Base-by-base conservation (phyloP, 2,113 vertebrate genomes). In the Notothenia rossii region DNA sequence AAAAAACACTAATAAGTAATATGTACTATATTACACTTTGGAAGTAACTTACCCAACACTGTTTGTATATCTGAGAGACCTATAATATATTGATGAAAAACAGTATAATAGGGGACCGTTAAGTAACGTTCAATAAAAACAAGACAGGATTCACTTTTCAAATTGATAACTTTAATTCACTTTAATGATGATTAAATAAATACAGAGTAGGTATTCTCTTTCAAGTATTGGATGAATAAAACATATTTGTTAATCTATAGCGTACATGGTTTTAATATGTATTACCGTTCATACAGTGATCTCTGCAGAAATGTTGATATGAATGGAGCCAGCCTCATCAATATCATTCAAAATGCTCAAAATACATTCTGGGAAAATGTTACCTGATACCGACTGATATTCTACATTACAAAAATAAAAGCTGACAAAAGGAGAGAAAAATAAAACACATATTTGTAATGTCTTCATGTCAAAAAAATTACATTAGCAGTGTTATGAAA, bases 181-280 rank as follows among this genome's bases (percentile, higher is more conserved):
- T 83, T 90, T 72, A 83, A 75, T 82, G 61, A 72, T 70, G 14
- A 74, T 75, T 5, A 82, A 81, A 83, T 83, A 73, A 78, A 82
- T 87, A 82, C 77, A 83, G 75, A 71, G 58, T 63, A 86, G 17
- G 88, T 81, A 81, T 70, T 69, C 72, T 33, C 33, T 74, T 87
- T 92, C 79, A 89, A 86, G 80, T 88, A 85, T 69, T 59, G 7
- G 49, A 86, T 87, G 49, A 72, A 59, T 74, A 70, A 88, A 81
- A 86, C n/a, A 69, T 65, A 53, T 77, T 33, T 62, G 60, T 83
- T 69, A 25, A 56, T 81, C 71, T 83, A 84, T 56, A 88, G 60
- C 33, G 45, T 79, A 67, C 81, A 59, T 74, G 49, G 17, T 68
- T 66, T 67, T 55, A 77, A 29, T 72, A 36, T 58, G 64, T 76